A percentile compares a stretch with the other conserved stretches of the same genome.
These are phyloP conservation scores for Heterotis niloticus DNA, from an alignment of 2,113 vertebrate species.

Conservation along the genomic window DNA sequence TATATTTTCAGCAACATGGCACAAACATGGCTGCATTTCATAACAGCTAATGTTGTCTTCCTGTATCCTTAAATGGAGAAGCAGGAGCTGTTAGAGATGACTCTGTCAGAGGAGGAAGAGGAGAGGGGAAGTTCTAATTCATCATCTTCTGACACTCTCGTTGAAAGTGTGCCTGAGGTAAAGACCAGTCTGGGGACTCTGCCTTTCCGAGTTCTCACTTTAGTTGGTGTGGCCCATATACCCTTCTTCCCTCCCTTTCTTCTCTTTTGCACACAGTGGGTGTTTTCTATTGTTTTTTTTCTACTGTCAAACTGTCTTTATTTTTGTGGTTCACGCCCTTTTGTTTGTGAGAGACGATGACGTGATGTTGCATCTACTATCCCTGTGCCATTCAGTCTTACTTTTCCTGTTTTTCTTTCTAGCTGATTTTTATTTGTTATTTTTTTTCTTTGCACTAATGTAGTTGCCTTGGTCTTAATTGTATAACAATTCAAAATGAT, in stretches of 20 bases:
- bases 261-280: too few species aligned
- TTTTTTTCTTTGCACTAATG: neutral
- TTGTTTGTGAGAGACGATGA: neutral
- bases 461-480: neutral
- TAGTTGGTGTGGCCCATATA: too few species aligned
- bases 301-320: neutral
- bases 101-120: conserved; percentile 48
- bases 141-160: conserved; percentile 68
- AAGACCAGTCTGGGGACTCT: conserved; percentile 23
- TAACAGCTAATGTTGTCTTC: neutral
- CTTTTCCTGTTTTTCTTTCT: neutral
- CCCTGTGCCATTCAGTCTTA: neutral
- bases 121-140: conserved; percentile 52
- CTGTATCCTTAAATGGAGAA: conserved; percentile 32
- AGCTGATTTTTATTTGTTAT: neutral
- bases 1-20: too few species aligned
- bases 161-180: conserved; percentile 66
- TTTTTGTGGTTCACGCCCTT: neutral
- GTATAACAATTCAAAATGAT: neutral
- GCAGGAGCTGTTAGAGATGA: conserved; percentile 49
- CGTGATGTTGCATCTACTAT: neutral
- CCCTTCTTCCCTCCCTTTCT: too few species aligned
- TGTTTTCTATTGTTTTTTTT: neutral
- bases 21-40: neutral
- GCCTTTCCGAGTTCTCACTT: too few species aligned